These are phyloP conservation scores for Zonitis immaculata DNA, from an alignment of 2,888 invertebrate genomes.

Conservation along the genomic window DNA sequence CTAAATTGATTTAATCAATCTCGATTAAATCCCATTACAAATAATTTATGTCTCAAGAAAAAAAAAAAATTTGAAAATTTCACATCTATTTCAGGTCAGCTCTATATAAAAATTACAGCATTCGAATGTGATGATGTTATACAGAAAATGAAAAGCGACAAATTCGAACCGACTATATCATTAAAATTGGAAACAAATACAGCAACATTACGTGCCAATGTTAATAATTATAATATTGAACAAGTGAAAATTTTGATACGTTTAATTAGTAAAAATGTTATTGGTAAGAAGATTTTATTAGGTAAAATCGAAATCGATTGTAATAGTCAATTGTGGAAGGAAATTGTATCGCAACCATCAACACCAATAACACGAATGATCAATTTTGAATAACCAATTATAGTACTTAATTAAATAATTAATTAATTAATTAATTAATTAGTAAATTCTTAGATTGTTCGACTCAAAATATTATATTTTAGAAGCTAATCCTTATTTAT, in stretches of 20 bases:
- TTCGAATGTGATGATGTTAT: conserved; percentile 57
- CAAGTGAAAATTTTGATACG: conserved; percentile 63
- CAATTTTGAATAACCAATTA: conserved; percentile 50
- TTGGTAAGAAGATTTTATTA: conserved; percentile 64
- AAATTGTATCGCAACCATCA: conserved; percentile 55
- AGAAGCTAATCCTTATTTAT: too few species aligned
- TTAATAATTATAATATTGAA: conserved; percentile 59
- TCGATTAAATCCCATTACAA: too few species aligned
- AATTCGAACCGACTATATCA: conserved; percentile 71
- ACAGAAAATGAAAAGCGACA: conserved; percentile 65
- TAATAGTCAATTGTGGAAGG: conserved; percentile 61
- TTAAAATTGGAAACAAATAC: conserved; percentile 67
- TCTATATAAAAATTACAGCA: conserved; percentile 74
- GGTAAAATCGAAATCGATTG: conserved; percentile 64
- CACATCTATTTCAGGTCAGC: conserved; percentile 53
- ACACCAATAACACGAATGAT: conserved; percentile 58
- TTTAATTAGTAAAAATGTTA: conserved; percentile 61
- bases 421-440: too few species aligned
- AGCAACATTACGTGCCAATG: conserved; percentile 58
- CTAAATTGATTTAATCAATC: too few species aligned
- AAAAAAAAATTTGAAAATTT: too few species aligned
- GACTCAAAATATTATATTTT: too few species aligned
- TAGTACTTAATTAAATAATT: too few species aligned
- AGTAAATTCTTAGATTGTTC: too few species aligned
- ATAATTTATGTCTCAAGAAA: too few species aligned